Conservation (phyloP, 2,888 invertebrate genomes). For the Neoitamus cyanurus region DNA sequence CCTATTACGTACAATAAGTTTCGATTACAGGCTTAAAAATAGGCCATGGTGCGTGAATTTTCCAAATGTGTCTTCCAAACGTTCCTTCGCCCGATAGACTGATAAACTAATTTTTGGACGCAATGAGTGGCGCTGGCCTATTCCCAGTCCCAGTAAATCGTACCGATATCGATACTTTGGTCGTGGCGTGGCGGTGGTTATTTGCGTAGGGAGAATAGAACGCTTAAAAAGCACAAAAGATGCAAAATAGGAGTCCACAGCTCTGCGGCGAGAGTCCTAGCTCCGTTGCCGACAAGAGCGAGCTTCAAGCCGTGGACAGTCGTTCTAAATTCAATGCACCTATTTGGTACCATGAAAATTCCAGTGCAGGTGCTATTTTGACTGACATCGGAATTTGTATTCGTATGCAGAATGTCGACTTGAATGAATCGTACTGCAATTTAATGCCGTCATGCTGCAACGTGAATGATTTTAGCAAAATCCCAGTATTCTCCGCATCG, state of each 20-base stretch:
- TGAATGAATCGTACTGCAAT: slow-evolving; percentile 34
- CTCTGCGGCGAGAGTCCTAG: not conserved
- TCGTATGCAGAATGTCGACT: slow-evolving; percentile 54
- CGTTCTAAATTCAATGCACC: not conserved
- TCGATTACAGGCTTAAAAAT: not conserved
- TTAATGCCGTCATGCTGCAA: slow-evolving; percentile 49
- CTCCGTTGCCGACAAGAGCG: not conserved
- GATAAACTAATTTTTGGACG: not conserved
- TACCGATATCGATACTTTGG: not conserved
- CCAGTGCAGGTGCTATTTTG: slow-evolving; percentile 49
- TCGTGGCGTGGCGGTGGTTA: not conserved
- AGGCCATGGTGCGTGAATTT: not conserved
- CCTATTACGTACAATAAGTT: not conserved
- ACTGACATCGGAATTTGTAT: slow-evolving; percentile 54
- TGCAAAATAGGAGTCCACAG: not conserved
- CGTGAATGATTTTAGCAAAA: slow-evolving; percentile 47
- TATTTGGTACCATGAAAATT: slow-evolving; percentile 22
- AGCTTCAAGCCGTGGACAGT: not conserved
- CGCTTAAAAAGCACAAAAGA: not conserved
- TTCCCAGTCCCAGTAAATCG: not conserved
- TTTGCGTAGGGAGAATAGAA: not conserved
- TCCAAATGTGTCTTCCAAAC: slow-evolving; percentile 1
- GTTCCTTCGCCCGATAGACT: not conserved
- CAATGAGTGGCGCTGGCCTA: not conserved
- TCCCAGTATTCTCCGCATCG: not conserved